These are phyloP conservation scores for Notothenia rossii DNA, from an alignment of 2,113 vertebrate species.

Conservation along the genomic window DNA sequence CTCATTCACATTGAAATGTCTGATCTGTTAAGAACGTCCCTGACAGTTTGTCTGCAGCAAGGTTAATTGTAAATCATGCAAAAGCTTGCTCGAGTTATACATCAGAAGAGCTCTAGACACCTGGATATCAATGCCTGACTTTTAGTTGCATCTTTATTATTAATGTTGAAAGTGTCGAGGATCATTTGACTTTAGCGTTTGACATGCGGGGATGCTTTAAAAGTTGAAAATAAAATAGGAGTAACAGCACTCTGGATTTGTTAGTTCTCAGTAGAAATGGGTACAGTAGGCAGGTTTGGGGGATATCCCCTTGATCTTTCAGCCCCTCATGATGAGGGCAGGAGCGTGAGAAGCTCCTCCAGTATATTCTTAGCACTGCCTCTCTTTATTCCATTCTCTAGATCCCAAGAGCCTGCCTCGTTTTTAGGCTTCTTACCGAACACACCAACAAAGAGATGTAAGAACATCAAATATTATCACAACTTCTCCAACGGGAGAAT, in stretches of 20 bases:
- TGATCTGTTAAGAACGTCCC: not conserved
- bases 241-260: not conserved
- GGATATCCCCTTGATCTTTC: slow-evolving; percentile 32
- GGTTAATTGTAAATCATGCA: not conserved
- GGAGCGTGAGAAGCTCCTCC: slow-evolving; percentile 52
- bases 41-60: not conserved
- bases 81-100: slow-evolving; percentile 14
- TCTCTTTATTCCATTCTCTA: slow-evolving; percentile 18
- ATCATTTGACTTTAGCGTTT: not conserved
- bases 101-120: not conserved
- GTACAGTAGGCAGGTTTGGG: slow-evolving; percentile 33
- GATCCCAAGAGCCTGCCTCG: not conserved
- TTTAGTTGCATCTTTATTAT: not conserved
- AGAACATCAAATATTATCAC: not conserved
- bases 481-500: not conserved
- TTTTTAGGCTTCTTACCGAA: slow-evolving; percentile 14
- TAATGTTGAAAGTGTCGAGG: not conserved
- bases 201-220: not conserved
- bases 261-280: not conserved
- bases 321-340: slow-evolving; percentile 28
- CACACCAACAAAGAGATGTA: not conserved
- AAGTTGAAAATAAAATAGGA: not conserved
- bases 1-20: not conserved
- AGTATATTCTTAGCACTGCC: slow-evolving; percentile 57
- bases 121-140: slow-evolving; percentile 4